phyloP scores from a whole-genome alignment of 92 coral and sea anemone genomes.

The Epizoanthus rinbou region DNA sequence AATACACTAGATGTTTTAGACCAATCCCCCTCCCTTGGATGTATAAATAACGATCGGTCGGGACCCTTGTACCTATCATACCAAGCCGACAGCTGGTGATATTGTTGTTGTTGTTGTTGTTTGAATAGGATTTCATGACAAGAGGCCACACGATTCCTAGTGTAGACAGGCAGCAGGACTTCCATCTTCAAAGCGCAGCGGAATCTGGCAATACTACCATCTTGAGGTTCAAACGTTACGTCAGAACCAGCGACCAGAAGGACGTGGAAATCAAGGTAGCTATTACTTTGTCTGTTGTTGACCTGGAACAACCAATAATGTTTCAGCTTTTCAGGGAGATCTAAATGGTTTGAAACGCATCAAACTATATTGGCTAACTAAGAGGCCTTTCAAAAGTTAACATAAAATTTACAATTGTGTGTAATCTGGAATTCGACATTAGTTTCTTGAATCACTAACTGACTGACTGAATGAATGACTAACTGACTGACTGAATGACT shows the following conservation, averaged over 20 bases:
- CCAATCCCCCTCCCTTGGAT: too few species aligned
- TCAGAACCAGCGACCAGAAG: slow-evolving; percentile 18
- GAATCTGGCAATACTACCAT: slow-evolving; percentile 4
- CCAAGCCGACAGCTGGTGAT: not conserved
- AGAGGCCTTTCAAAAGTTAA: too few species aligned
- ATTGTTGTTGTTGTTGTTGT: not conserved
- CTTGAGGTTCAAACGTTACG: slow-evolving; percentile 14
- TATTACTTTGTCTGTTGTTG: not conserved
- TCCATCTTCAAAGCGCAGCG: not conserved
- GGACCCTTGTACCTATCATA: not conserved
- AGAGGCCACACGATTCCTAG: slow-evolving; percentile 5
- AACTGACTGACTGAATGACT: too few species aligned
- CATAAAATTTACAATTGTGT: too few species aligned
- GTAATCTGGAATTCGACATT: too few species aligned
- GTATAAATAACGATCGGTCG: too few species aligned
- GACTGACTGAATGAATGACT: too few species aligned
- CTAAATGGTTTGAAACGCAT: too few species aligned
- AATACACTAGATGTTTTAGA: too few species aligned
- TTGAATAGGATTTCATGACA: slow-evolving; percentile 29
- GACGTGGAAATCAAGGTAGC: slow-evolving; percentile 21
- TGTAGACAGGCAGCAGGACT: slow-evolving; percentile 22
- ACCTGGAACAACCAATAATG: not conserved
- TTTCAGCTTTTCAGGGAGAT: too few species aligned
- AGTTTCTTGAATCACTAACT: too few species aligned
- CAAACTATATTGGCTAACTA: too few species aligned